phyloP scores from a whole-genome alignment of 1,140 invertebrate genomes.

The Homalodisca vitripennis region DNA sequence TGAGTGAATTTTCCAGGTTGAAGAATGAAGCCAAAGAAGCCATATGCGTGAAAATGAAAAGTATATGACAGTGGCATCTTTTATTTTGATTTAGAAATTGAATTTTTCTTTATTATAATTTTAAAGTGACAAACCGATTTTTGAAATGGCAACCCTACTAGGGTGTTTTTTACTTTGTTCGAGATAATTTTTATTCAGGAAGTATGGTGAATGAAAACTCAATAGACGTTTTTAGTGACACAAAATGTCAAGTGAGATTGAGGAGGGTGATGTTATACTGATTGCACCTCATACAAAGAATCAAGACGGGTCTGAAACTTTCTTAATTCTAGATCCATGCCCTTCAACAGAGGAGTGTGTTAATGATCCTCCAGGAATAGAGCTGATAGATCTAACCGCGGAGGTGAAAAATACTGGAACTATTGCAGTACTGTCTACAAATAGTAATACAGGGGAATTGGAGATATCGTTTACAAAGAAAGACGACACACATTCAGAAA shows the following conservation, averaged over 20 bases:
- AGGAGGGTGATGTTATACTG: conserved; percentile 2
- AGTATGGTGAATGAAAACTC: background rate
- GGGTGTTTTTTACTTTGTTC: background rate
- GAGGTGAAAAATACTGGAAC: conserved; percentile 8
- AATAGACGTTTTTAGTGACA: background rate
- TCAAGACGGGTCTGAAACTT: conserved; percentile 15
- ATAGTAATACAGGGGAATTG: background rate
- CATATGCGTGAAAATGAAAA: too few species aligned
- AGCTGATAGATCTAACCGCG: background rate
- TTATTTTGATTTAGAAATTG: background rate
- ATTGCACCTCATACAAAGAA: conserved; percentile 6
- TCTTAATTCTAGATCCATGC: conserved; percentile 7
- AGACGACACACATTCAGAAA: too few species aligned
- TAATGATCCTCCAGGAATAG: background rate
- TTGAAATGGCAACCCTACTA: background rate
- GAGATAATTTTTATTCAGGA: background rate
- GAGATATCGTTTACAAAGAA: background rate
- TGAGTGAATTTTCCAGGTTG: too few species aligned
- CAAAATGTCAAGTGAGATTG: background rate
- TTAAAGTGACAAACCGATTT: background rate
- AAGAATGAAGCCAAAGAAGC: too few species aligned
- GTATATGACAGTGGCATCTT: too few species aligned
- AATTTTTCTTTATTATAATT: background rate
- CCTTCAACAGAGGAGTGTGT: background rate
- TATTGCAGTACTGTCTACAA: conserved; percentile 12